Evolutionary conservation across 2,113 vertebrate genomes (phyloP).

Genomic region (Myotis lucifugus): DNA sequence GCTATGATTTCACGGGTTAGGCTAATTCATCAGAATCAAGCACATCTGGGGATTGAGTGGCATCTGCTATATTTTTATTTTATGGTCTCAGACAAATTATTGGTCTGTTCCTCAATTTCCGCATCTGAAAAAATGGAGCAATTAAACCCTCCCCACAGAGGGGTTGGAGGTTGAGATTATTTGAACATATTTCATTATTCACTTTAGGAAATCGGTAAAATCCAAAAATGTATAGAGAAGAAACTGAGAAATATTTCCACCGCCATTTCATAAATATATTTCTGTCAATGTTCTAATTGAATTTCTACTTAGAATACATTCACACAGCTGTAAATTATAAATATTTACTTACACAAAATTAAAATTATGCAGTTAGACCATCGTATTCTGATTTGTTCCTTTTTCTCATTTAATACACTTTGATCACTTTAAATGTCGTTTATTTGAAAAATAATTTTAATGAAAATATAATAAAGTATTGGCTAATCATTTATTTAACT

Average conservation of each 20-base stretch:
- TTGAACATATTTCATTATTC: background rate
- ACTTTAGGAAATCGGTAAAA: background rate
- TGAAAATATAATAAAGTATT: background rate
- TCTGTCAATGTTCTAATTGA: background rate
- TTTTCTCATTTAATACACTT: background rate
- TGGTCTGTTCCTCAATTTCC: background rate
- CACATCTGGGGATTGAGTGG: background rate
- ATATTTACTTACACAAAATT: background rate
- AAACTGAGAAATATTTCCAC: background rate
- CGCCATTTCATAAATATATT: background rate
- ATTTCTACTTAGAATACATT: background rate
- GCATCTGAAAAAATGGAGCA: background rate
- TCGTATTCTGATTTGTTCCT: background rate
- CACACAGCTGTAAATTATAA: background rate
- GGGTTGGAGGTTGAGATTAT: background rate
- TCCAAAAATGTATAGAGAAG: background rate
- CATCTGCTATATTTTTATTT: background rate
- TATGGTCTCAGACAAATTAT: background rate
- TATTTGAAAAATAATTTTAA: slow-evolving; percentile 1
- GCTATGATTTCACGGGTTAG: background rate
- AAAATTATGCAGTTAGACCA: background rate
- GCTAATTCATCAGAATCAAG: background rate
- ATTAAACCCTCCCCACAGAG: background rate
- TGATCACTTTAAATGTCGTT: background rate
- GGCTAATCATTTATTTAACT: background rate